These are phyloP conservation scores for Aproaerema taeniolella DNA, from an alignment of 2,888 invertebrate species.

Conservation along the genomic window DNA sequence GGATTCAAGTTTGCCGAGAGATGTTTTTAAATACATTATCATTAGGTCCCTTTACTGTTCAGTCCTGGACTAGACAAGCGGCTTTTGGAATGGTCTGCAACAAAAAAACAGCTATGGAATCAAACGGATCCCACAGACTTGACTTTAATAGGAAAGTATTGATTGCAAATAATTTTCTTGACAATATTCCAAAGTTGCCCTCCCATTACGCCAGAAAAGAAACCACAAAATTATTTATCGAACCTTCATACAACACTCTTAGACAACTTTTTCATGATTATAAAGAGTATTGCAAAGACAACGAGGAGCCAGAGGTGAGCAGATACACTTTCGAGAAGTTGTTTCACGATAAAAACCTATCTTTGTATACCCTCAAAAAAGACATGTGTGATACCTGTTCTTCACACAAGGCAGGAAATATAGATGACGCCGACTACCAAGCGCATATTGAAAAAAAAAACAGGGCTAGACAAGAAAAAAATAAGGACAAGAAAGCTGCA, in stretches of 20 bases:
- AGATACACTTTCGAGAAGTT: conserved; percentile 24
- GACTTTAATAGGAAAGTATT: conserved; percentile 1
- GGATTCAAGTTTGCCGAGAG: conserved; percentile 7
- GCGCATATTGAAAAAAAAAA: conserved; percentile 12
- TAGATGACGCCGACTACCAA: conserved; percentile 9
- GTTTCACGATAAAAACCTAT: conserved; percentile 25
- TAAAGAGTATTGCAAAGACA: conserved; percentile 21
- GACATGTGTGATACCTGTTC: conserved; percentile 16
- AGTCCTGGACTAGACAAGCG: conserved; percentile 7
- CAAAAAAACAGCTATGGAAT: neutral
- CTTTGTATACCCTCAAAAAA: conserved; percentile 24
- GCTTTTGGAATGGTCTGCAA: neutral
- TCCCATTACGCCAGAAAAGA: conserved; percentile 23
- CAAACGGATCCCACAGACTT: too few relatives aligned
- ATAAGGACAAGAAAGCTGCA: conserved; percentile 8
- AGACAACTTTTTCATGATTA: conserved; percentile 22
- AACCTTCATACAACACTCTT: conserved; percentile 20
- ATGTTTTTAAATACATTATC: conserved; percentile 9
- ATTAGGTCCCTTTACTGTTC: conserved; percentile 10
- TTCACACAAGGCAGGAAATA: conserved; percentile 9
- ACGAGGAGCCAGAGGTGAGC: conserved; percentile 17
- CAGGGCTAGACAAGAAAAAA: conserved; percentile 16
- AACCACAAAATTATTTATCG: conserved; percentile 19
- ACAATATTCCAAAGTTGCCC: conserved; percentile 24
- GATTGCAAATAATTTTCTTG: conserved; percentile 14